phyloP scores from a whole-genome alignment of 2,888 invertebrate genomes.

The Crocallis elinguaria region DNA sequence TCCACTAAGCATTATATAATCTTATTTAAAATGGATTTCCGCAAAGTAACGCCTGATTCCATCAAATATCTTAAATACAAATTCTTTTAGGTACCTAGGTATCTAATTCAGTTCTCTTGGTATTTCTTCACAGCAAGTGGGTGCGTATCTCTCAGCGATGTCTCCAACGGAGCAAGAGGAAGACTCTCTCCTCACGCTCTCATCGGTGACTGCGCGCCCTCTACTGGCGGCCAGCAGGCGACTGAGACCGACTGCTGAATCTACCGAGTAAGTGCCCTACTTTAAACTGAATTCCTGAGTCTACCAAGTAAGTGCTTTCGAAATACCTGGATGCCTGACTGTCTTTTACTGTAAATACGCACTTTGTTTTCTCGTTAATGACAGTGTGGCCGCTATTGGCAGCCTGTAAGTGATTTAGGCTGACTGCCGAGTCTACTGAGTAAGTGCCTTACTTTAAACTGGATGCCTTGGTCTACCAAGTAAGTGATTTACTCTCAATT shows the following conservation, averaged over 20 bases:
- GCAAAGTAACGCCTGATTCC: too few relatives aligned
- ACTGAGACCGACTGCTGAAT: conserved; percentile 75
- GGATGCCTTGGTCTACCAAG: too few relatives aligned
- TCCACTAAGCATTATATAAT: too few relatives aligned
- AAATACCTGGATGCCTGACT: too few relatives aligned
- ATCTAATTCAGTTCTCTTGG: background rate
- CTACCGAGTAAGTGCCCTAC: conserved; percentile 60
- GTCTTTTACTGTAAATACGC: too few relatives aligned
- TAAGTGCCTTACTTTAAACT: conserved; percentile 49
- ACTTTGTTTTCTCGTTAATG: too few relatives aligned
- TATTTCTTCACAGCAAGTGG: conserved; percentile 67
- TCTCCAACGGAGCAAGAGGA: conserved; percentile 87
- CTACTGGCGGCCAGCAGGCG: conserved; percentile 88
- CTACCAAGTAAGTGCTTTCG: too few relatives aligned
- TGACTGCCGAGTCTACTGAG: conserved; percentile 67
- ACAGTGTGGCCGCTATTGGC: conserved; percentile 89
- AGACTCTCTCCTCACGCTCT: conserved; percentile 89
- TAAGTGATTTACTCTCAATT: too few relatives aligned
- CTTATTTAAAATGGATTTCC: too few relatives aligned
- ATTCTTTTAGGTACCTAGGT: too few relatives aligned
- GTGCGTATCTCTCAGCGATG: conserved; percentile 78
- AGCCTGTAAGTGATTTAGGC: conserved; percentile 86
- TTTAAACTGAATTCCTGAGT: too few relatives aligned
- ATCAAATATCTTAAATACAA: too few relatives aligned
- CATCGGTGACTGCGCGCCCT: conserved; percentile 89